Conservation (phyloP, 2,113 vertebrate genomes). For the Cisticola juncidis region DNA sequence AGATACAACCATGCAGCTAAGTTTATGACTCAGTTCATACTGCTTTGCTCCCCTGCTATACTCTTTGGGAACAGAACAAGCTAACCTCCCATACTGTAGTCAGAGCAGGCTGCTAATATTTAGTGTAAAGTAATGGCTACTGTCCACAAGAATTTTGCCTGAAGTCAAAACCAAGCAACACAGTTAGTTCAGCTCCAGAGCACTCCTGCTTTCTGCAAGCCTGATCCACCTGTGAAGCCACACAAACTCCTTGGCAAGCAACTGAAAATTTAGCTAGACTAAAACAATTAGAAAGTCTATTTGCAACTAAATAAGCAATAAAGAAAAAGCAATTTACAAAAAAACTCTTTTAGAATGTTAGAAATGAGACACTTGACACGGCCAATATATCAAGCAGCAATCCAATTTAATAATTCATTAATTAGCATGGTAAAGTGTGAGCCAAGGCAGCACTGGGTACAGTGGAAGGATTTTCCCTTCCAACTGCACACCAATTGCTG, state of each 20-base stretch:
- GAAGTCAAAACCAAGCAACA: not conserved
- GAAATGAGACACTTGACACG: too few relatives aligned
- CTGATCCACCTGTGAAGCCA: not conserved
- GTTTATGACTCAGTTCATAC: not conserved
- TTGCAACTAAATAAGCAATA: not conserved
- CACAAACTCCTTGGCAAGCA: not conserved
- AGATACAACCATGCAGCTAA: not conserved
- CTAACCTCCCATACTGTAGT: not conserved
- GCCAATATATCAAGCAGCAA: too few relatives aligned
- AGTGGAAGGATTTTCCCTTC: too few relatives aligned
- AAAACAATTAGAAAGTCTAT: not conserved
- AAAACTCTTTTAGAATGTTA: not conserved
- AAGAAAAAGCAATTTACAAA: not conserved
- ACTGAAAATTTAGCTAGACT: not conserved
- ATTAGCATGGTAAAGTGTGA: too few relatives aligned
- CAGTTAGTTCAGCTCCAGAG: not conserved
- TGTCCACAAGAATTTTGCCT: not conserved
- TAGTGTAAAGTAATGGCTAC: not conserved
- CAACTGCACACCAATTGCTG: too few relatives aligned
- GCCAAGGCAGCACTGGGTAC: too few relatives aligned
- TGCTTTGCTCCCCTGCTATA: not conserved
- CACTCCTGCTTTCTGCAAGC: not conserved
- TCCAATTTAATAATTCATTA: too few relatives aligned
- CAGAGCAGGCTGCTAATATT: not conserved
- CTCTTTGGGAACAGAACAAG: not conserved